Conservation (phyloP, 2,888 invertebrate genomes). For the Rhorus exstirpatorius region DNA sequence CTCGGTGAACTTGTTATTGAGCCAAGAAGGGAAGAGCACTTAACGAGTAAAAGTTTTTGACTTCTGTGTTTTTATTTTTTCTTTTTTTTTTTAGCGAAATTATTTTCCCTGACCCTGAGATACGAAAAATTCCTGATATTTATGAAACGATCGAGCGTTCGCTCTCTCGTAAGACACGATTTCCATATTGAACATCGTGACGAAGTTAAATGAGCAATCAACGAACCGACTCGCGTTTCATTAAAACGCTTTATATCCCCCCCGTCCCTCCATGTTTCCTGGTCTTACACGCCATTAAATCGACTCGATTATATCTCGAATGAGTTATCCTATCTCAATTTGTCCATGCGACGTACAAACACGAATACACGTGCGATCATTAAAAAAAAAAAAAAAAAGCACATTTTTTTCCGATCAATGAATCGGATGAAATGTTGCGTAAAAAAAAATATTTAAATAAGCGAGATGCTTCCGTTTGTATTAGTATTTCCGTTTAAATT, state of each 20-base stretch:
- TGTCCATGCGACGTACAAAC: constrained; percentile 5
- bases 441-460: too few species aligned
- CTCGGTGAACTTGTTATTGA: constrained; percentile 81
- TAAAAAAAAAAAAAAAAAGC: too few species aligned
- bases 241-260: constrained; percentile 31
- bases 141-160: too few species aligned
- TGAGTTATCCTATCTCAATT: constrained; percentile 32
- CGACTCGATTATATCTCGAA: constrained; percentile 39
- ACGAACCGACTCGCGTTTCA: constrained; percentile 2
- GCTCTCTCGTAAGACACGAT: too few species aligned
- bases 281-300: constrained; percentile 1
- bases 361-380: not conserved
- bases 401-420: too few species aligned
- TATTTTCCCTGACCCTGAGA: not conserved
- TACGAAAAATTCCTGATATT: not conserved
- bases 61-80: constrained; percentile 3
- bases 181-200: constrained; percentile 8
- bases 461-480: too few species aligned
- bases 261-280: constrained; percentile 11
- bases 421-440: too few species aligned
- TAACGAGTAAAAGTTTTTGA: too few species aligned
- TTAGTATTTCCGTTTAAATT: too few species aligned
- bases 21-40: constrained; percentile 50
- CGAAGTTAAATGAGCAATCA: constrained; percentile 23
- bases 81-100: not conserved